These are phyloP conservation scores for Drosophila melanica DNA, from an alignment of 1,140 invertebrate species.

Conservation along the genomic window DNA sequence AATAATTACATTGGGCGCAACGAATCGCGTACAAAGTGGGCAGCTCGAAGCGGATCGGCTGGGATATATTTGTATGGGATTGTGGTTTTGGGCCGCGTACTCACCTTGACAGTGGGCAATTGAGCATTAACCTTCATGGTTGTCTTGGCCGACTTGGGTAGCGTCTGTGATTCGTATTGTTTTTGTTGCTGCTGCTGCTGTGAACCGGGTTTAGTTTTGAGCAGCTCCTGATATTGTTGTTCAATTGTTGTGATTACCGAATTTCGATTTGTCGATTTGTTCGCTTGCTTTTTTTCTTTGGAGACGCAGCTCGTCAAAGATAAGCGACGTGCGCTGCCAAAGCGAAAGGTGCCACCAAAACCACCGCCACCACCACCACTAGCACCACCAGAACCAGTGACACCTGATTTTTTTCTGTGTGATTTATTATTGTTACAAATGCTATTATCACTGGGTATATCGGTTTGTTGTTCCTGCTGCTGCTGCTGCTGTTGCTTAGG, in stretches of 20 bases:
- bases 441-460: constrained; percentile 15
- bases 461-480: constrained; percentile 10
- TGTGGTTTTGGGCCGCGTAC: neutral
- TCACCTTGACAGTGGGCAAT: constrained; percentile 53
- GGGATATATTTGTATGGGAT: neutral
- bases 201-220: neutral
- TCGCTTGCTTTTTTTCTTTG: constrained; percentile 50
- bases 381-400: neutral
- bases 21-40: constrained; percentile 10
- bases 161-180: constrained; percentile 11
- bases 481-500: constrained; percentile 19
- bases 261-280: constrained; percentile 12
- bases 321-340: constrained; percentile 68
- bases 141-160: constrained; percentile 23
- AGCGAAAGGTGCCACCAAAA: constrained; percentile 63
- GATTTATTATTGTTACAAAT: constrained; percentile 38
- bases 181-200: neutral
- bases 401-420: constrained; percentile 52
- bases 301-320: constrained; percentile 66
- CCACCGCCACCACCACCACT: constrained; percentile 12
- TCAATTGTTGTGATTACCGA: constrained; percentile 34
- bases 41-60: neutral
- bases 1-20: constrained; percentile 24
- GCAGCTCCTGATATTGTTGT: constrained; percentile 30
- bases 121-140: constrained; percentile 46